Evolutionary conservation across 2,888 invertebrate species (phyloP), one percentile per base, ranked within the genome.

Genomic region (Tubulanus polymorphus): DNA sequence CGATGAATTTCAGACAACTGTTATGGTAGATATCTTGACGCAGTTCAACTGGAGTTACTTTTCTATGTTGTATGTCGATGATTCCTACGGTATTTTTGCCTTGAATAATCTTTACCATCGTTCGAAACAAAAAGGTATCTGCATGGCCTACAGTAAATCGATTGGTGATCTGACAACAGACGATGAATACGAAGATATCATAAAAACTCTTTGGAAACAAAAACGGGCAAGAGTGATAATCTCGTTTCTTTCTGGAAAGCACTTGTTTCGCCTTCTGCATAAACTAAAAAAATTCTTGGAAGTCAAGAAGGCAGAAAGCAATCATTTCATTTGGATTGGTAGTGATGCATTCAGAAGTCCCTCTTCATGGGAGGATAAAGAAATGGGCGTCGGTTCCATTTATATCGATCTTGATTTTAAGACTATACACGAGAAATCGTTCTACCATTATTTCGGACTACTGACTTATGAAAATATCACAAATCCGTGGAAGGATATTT

Each of bases 41-140:
- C 62, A 69, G 54, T 74, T 75, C 58, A 87, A 87, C 75, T 89
- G 89, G 89, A 88, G 86, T n/a, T 89, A 88, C 75, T 86, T 89
- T 48, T 87, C 87, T 48, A 85, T 86, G n/a, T 84, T 88, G 51
- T 86, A 87, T 75, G 87, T 87, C 1, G 86, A 87, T 69, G 88
- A 88, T 10, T 65, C 67, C 28, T 74, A 73, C 54, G 74, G 74
- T 1, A 61, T 64, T n/a, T 62, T 66, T 25, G 69, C 70, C 3
- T 61, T 68, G 25, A 64, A 65, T 32, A 53, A 41, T 8, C 18
- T 41, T 18, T 5, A 41, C 18, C 15, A 20, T 8, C 41, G 18
- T 15, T 41, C 41, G 6, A 41, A 41, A 23, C 20, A 41, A 41
- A 20, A 41, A 8, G 41, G 41, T 23, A 41, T 41, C 5, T 41